Conservation (phyloP, 2,113 vertebrate genomes). For the Orientallactaga bullata region DNA sequence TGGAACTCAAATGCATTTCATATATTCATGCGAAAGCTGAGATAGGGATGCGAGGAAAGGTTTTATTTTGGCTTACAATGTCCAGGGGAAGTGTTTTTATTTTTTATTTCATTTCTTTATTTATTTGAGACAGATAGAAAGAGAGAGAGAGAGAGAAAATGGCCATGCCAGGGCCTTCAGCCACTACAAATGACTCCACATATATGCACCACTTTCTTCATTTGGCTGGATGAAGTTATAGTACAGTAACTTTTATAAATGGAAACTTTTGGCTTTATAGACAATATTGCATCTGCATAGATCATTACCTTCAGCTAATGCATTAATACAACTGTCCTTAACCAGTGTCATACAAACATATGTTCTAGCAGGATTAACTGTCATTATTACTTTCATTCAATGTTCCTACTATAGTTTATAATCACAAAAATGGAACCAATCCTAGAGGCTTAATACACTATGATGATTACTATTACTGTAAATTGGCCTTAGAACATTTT, state of each 20-base stretch:
- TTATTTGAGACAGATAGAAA: too few relatives aligned
- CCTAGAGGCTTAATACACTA: neutral
- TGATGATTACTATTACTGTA: neutral
- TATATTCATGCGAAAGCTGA: too few relatives aligned
- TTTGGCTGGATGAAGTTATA: too few relatives aligned
- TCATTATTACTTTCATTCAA: constrained; percentile 10
- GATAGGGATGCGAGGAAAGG: neutral
- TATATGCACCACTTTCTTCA: too few relatives aligned
- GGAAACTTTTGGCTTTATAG: neutral
- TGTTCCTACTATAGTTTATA: neutral
- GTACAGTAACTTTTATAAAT: neutral
- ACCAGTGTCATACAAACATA: neutral
- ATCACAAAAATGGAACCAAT: neutral
- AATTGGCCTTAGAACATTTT: neutral
- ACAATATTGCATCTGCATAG: neutral
- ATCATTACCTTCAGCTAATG: neutral
- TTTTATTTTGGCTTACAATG: neutral
- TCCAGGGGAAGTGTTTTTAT: neutral
- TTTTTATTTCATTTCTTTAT: too few relatives aligned
- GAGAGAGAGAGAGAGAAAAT: too few relatives aligned
- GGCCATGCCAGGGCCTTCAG: too few relatives aligned
- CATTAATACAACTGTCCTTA: neutral
- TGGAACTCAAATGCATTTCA: too few relatives aligned
- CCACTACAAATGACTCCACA: too few relatives aligned
- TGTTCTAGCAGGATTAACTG: neutral